These are phyloP conservation scores for Argyra leucocephala DNA, from an alignment of 2,888 invertebrate genomes.

Conservation along the genomic window DNA sequence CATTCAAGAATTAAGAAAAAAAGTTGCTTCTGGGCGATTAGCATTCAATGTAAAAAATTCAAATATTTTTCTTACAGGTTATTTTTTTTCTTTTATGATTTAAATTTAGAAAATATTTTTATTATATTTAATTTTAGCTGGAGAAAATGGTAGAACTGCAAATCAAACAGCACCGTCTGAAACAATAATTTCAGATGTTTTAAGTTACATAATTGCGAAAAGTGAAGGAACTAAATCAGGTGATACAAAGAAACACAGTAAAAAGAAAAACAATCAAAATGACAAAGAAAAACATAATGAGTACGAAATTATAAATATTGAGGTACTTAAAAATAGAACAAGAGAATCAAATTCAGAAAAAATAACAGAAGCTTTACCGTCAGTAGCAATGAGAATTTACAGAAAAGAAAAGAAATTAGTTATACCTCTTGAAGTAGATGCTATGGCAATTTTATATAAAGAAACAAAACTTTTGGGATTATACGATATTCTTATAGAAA, in stretches of 20 bases:
- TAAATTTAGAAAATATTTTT: neutral
- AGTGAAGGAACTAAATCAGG: neutral
- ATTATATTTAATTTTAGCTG: conserved; percentile 21
- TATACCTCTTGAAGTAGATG: conserved; percentile 59
- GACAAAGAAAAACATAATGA: conserved; percentile 27
- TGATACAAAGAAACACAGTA: conserved; percentile 9
- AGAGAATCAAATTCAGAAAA: conserved; percentile 27
- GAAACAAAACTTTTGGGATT: conserved; percentile 53
- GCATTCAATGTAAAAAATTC: conserved; percentile 60
- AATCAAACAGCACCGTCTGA: conserved; percentile 18
- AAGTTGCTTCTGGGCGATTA: conserved; percentile 62
- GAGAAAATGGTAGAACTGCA: conserved; percentile 28
- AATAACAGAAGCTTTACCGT: conserved; percentile 18
- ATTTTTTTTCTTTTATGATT: neutral
- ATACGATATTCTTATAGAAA: conserved; percentile 66
- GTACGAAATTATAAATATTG: conserved; percentile 37
- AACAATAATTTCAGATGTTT: conserved; percentile 20
- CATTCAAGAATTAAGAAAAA: conserved; percentile 56
- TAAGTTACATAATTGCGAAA: neutral
- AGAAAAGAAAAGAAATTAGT: conserved; percentile 32
- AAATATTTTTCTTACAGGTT: conserved; percentile 56
- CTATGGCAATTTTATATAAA: conserved; percentile 60
- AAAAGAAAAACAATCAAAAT: conserved; percentile 21
- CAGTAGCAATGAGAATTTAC: conserved; percentile 31
- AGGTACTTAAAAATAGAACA: conserved; percentile 37